Evolutionary conservation across 2,888 invertebrate genomes (phyloP).

Genomic region (Pemphredon lugubris): DNA sequence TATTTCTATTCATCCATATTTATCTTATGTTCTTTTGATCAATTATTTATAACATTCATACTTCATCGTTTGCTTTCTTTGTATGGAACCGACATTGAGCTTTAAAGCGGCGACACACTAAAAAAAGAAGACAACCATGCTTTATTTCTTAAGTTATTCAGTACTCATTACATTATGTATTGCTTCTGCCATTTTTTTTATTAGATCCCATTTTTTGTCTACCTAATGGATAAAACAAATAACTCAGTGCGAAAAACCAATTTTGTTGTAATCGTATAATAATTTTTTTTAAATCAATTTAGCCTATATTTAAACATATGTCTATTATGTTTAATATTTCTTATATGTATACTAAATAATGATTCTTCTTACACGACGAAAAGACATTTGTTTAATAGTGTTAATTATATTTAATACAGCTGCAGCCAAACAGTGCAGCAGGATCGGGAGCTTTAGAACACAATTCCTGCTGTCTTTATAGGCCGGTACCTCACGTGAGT

Average conservation of each 20-base stretch:
- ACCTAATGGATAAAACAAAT: not conserved
- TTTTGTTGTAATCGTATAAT: no score
- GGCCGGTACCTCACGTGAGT: conserved; percentile 84
- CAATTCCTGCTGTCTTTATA: conserved; percentile 95
- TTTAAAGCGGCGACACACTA: not conserved
- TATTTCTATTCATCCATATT: conserved; percentile 23
- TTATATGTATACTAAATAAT: no score
- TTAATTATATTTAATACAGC: conserved; percentile 82
- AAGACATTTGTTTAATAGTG: conserved; percentile 3
- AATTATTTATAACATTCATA: conserved; percentile 25
- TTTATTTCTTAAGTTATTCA: conserved; percentile 16
- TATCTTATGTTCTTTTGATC: conserved; percentile 5
- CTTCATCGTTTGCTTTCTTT: conserved; percentile 32
- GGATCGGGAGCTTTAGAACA: conserved; percentile 98
- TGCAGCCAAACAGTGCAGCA: conserved; percentile 96
- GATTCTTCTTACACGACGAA: no score
- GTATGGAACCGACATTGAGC: not conserved
- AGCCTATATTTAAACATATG: no score
- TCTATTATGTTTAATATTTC: conserved; percentile 2
- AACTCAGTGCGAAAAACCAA: not conserved
- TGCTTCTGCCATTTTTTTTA: conserved; percentile 16
- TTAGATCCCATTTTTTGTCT: not conserved
- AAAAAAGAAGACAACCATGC: no score
- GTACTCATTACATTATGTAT: conserved; percentile 40
- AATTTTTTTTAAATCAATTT: no score